Evolutionary conservation across 2,797 vertebrate genomes (phyloP), one percentile per base, ranked within the genome.

Genomic region (Erethizon dorsatum): DNA sequence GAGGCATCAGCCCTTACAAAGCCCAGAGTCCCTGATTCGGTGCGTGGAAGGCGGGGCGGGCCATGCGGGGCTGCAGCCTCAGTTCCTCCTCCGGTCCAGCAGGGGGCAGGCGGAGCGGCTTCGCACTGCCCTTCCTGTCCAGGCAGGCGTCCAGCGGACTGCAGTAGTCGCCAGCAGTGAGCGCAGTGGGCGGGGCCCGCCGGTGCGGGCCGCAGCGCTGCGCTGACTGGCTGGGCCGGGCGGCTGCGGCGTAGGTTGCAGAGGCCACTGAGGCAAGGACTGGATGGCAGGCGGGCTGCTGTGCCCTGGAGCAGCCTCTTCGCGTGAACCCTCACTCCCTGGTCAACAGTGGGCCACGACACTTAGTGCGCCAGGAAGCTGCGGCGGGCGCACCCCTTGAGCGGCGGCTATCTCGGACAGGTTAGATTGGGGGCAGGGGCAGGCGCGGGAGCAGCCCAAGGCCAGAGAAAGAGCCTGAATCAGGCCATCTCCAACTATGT

Each of bases 1-100:
- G 41, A 50, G 54, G 24, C 0, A 0, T 28, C 0, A 6, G 75
- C 41, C 59, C 6, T 69, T 24, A 11, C 41, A 28, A 78, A 14
- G 7, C 54, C 61, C 6, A 1, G 65, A 92, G 69, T 69, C 63
- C 47, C 33, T 6, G 54, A 75, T 83, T 87, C 6, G 4, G 5
- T 0, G 5, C 26, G 4, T 4, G 17, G 14, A 79, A 37, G 94
- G 67, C 1, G 3, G 83, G 86, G 47, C 37, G 2, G 28, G 15
- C 15, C 9, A 41, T 7, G 5, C 4, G 12, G 37, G 54, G 56
- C 59, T 26, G 67, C 14, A 6, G 87, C 41, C 3, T 97, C 90
- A 96, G 71, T 97, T 96, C 41, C 26, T 98, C 98, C 97, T 96
- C 97, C 98, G 31, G 10, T 52, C 41, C 98, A 50, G 83, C 93